phyloP scores from a whole-genome alignment of 2,888 invertebrate genomes.

The Acrobasis consociella region DNA sequence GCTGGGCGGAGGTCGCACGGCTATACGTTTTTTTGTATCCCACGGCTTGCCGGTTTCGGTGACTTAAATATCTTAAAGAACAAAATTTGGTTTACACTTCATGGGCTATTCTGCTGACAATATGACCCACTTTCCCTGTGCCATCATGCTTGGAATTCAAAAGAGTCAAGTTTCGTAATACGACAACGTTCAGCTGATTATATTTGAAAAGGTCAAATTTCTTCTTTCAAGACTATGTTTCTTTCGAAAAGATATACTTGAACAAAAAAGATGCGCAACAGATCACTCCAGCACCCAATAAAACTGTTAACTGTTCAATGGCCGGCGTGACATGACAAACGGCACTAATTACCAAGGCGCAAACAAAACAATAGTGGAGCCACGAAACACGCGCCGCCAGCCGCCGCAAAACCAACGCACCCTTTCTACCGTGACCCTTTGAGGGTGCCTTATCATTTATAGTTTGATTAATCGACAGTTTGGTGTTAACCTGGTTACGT shows the following conservation, averaged over 20 bases:
- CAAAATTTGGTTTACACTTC: no score
- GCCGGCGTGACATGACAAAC: background rate
- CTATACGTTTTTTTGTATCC: no score
- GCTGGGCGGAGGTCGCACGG: no score
- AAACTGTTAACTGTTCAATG: background rate
- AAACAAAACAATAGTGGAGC: background rate
- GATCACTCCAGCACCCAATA: background rate
- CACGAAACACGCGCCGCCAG: background rate
- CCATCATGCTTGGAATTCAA: no score
- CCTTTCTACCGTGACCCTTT: background rate
- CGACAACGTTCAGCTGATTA: no score
- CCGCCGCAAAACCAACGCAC: background rate
- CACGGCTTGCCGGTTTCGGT: no score
- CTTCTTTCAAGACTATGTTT: background rate
- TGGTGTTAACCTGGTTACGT: background rate
- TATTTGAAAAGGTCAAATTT: no score
- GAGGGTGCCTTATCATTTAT: background rate
- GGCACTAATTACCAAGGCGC: conserved; percentile 1
- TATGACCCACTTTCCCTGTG: no score
- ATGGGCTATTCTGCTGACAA: no score
- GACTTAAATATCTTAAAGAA: no score
- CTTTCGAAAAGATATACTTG: no score
- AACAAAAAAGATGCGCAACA: background rate
- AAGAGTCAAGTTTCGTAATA: no score
- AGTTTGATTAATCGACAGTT: conserved; percentile 2